phyloP scores from a whole-genome alignment of 2,113 vertebrate genomes.

The Todiramphus saurophagus region DNA sequence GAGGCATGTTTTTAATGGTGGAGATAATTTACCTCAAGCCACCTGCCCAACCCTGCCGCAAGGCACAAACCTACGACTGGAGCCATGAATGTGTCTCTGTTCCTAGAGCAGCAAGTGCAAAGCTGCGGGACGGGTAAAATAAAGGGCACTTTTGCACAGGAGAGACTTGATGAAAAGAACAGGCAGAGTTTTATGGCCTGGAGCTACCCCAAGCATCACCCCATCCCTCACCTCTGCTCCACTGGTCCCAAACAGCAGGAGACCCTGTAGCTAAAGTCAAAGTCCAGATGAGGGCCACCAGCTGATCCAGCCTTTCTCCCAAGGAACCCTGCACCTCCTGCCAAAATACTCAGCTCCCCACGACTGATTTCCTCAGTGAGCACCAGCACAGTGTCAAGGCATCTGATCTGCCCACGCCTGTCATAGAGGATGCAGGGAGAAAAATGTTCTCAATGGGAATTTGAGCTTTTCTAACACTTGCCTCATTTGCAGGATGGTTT shows the following conservation, averaged over 20 bases:
- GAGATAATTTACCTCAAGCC: not conserved
- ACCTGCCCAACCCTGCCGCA: accelerated
- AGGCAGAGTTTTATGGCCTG: not conserved
- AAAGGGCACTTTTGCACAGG: not conserved
- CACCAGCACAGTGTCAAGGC: accelerated
- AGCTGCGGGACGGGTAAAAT: not conserved
- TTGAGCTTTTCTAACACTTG: not conserved
- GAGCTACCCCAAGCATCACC: not conserved
- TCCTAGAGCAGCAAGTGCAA: not conserved
- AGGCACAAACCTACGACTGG: not conserved
- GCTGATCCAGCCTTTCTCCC: not conserved
- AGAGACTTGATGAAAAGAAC: not conserved
- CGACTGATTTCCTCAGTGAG: not conserved
- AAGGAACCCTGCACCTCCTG: not conserved
- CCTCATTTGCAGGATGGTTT: not conserved
- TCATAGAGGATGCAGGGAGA: not conserved
- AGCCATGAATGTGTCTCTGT: accelerated
- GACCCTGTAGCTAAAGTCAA: not conserved
- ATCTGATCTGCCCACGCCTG: accelerated
- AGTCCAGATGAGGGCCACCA: not conserved
- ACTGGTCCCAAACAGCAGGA: not conserved
- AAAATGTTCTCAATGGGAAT: not conserved
- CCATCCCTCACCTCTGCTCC: not conserved
- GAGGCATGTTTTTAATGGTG: not conserved
- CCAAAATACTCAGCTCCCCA: not conserved